Percentiles rank a stretch among this genome's conserved stretches.
Conservation (phyloP, 2,113 vertebrate species). For the Platichthys flesus region DNA sequence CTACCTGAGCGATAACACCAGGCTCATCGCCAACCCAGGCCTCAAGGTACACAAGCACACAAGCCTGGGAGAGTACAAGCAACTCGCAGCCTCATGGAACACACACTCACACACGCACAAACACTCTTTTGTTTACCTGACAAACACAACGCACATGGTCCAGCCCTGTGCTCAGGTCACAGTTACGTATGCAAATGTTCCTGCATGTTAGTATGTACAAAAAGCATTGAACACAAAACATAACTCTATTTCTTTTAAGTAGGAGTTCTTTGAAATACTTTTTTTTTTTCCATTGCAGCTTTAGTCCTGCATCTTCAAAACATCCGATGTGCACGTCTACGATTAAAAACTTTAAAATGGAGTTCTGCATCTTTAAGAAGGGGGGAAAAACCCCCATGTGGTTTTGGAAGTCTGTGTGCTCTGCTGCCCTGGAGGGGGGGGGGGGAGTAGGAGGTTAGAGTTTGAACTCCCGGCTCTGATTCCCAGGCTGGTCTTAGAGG, state of each 20-base stretch:
- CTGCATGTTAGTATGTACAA: neutral
- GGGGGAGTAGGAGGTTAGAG: slow-evolving; percentile 37
- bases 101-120: neutral
- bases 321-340: neutral
- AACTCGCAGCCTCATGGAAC: slow-evolving; percentile 5
- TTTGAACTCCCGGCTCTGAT: slow-evolving; percentile 60
- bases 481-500: slow-evolving; percentile 73
- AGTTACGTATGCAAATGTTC: neutral
- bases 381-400: slow-evolving; percentile 35
- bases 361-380: slow-evolving; percentile 63
- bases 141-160: slow-evolving; percentile 4
- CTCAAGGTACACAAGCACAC: slow-evolving; percentile 85
- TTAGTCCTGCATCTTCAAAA: neutral
- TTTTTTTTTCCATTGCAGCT: neutral
- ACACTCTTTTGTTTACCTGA: slow-evolving; percentile 22
- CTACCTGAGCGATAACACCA: slow-evolving; percentile 98
- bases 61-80: slow-evolving; percentile 9
- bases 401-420: slow-evolving; percentile 67
- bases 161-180: neutral
- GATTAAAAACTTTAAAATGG: slow-evolving; percentile 14
- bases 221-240: too few species aligned
- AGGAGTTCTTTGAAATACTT: too few species aligned
- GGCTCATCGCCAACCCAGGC: slow-evolving; percentile 96
- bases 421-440: slow-evolving; percentile 51
- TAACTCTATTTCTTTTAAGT: too few species aligned